Conservation (phyloP, 2,113 vertebrate species). For the Phylloscopus trochilus region DNA sequence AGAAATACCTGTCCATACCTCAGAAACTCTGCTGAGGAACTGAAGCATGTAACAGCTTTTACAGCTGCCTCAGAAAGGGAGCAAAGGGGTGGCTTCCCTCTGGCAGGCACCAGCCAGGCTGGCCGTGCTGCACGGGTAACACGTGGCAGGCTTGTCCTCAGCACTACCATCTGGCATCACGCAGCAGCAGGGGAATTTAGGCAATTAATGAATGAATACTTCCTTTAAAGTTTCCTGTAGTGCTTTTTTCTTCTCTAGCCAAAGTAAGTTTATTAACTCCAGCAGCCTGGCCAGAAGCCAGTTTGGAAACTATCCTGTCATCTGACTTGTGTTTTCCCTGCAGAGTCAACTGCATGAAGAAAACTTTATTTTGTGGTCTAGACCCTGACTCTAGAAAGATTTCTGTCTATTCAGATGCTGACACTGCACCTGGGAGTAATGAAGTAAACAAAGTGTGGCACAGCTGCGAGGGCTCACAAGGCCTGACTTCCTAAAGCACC, state of each 20-base stretch:
- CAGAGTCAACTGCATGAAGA: rapidly evolving
- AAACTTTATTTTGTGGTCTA: background rate
- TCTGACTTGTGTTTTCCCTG: background rate
- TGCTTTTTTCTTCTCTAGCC: background rate
- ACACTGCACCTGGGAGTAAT: background rate
- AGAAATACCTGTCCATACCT: background rate
- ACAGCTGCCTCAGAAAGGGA: rapidly evolving
- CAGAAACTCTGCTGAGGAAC: background rate
- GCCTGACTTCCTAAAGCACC: background rate
- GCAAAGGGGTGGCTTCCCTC: rapidly evolving
- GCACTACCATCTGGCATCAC: background rate
- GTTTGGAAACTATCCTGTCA: background rate
- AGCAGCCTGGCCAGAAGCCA: background rate
- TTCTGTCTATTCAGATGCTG: background rate
- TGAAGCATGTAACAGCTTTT: background rate
- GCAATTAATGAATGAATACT: background rate
- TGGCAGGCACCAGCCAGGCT: background rate
- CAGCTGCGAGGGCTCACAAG: rapidly evolving
- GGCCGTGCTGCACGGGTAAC: rapidly evolving
- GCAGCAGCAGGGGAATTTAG: background rate
- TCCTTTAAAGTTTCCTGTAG: background rate
- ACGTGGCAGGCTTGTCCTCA: background rate
- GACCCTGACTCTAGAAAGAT: background rate
- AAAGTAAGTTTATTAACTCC: background rate
- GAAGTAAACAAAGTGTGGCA: background rate